Evolutionary conservation across 2,113 vertebrate species (phyloP), one percentile per base, ranked within the genome.

Genomic region (Psittacula cyanocephala): DNA sequence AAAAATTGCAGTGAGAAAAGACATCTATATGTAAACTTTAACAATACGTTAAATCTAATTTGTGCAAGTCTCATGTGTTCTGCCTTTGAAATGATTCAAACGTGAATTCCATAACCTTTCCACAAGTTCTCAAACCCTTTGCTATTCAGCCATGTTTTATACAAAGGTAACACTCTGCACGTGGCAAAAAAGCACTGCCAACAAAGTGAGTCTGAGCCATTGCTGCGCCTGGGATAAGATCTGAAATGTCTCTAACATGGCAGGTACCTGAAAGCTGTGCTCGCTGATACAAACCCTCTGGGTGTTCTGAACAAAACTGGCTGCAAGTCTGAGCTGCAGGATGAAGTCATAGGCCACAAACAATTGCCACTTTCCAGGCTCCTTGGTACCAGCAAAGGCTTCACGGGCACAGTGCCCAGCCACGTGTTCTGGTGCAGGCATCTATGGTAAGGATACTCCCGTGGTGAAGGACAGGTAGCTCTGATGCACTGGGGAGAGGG

Each of bases 301-400:
- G 55, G 82, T 78, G 93, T 86, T 91, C 43, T 67, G 37, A 90
- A 90, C 76, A 94, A 75, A 91, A 47, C 60, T 84, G 88, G 68
- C 79, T 27, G 24, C 3, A 9, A 83, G 55, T 74, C 49, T 55
- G 82, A 88, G 88, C 14, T 43, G 75, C 60, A 10, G 64, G 71
- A 49, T 55, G 63, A 53, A 89, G 91, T 68, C 75, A 67, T 11
- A 76, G 81, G 88, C 94, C 88, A 47, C 37, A 80, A 94, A 81
- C 95, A 96, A 86, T 88, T 60, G 82, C 76, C 3, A 17, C 76
- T 93, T 86, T 89, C 75, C 91, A 91, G 91, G 94, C 93, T 74
- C 46, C 2, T 41, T 23, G 78, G 74, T 95, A 93, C 84, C 94
- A 94, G 89, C 69, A 24, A 60, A 52, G 7, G 67, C 91, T 63